Conservation (phyloP, 2,888 invertebrate genomes). For the Machimus rusticus region DNA sequence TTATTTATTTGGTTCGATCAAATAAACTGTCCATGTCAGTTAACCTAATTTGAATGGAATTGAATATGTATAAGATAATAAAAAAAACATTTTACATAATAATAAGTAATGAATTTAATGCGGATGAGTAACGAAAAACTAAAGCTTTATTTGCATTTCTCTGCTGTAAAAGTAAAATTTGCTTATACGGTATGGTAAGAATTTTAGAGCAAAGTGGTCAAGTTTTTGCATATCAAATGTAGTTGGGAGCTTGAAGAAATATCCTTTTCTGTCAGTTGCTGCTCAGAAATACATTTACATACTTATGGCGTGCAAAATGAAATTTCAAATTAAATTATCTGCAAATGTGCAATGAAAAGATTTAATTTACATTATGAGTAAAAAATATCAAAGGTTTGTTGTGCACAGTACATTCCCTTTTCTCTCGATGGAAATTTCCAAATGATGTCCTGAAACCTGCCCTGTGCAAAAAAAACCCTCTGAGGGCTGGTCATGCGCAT, state of each 20-base stretch:
- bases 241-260: background rate
- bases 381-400: background rate
- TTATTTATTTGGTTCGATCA: too few species aligned
- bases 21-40: too few species aligned
- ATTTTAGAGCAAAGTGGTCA: background rate
- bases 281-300: background rate
- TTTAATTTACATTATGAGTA: background rate
- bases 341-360: background rate
- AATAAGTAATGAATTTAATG: background rate
- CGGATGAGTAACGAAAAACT: background rate
- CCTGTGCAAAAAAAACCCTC: background rate
- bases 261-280: background rate
- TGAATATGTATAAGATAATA: too few species aligned
- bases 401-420: background rate
- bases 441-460: background rate
- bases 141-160: background rate
- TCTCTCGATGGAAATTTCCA: background rate
- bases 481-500: background rate
- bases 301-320: background rate
- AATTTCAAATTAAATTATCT: background rate
- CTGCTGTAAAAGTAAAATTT: background rate
- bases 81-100: too few species aligned
- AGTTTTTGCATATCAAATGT: background rate
- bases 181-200: background rate
- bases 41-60: too few species aligned